Evolutionary conservation across 2,797 vertebrate species (phyloP).

Genomic region (Squalus acanthias): DNA sequence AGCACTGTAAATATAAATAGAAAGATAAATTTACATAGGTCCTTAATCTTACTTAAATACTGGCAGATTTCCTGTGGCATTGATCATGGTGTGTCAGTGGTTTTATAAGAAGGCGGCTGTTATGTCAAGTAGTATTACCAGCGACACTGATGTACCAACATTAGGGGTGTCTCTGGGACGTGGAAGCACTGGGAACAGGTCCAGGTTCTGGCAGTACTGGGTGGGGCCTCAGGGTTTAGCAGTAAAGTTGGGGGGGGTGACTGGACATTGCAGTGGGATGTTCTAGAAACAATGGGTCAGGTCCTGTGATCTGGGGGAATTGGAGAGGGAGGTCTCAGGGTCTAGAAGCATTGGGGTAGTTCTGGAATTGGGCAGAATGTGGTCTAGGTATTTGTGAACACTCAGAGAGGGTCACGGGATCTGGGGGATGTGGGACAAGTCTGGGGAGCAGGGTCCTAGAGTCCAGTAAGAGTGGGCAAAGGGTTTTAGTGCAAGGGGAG

Average conservation of each 20-base stretch:
- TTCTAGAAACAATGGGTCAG: background rate
- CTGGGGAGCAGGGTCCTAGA: background rate
- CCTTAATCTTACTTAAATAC: background rate
- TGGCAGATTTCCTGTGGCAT: background rate
- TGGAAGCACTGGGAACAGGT: background rate
- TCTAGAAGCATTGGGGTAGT: background rate
- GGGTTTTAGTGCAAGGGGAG: background rate
- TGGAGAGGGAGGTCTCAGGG: background rate
- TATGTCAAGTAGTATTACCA: background rate
- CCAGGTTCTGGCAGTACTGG: background rate
- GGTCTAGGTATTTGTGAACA: background rate
- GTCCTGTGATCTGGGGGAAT: background rate
- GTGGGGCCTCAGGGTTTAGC: background rate
- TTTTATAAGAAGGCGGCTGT: background rate
- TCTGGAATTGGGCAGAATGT: background rate
- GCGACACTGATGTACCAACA: background rate
- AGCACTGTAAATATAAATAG: background rate
- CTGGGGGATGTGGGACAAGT: background rate
- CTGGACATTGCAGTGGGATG: background rate
- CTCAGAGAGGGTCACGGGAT: background rate
- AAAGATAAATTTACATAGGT: background rate
- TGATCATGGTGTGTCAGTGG: background rate
- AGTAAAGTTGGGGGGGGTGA: background rate
- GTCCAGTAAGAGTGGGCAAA: background rate
- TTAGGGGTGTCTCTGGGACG: background rate